phyloP scores from a whole-genome alignment of 2,113 vertebrate genomes.

The Bos indicus region DNA sequence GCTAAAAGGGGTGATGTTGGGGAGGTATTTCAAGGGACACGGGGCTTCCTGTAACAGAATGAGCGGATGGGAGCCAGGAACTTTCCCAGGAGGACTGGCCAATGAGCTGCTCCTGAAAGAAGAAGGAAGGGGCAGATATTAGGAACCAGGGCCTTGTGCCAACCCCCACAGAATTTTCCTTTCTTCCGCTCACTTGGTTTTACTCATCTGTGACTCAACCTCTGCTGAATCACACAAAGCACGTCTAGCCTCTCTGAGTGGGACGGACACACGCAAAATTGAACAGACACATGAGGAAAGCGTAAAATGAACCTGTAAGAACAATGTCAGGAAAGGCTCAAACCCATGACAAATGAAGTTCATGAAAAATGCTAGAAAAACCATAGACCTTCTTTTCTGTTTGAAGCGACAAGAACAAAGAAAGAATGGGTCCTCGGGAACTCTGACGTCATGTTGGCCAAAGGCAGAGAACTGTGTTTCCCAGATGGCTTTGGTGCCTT shows the following conservation, averaged over 20 bases:
- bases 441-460: background rate
- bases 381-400: background rate
- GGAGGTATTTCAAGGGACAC: background rate
- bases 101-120: background rate
- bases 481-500: background rate
- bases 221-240: background rate
- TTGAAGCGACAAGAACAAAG: background rate
- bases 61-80: background rate
- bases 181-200: background rate
- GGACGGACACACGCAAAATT: background rate
- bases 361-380: background rate
- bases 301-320: background rate
- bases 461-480: background rate
- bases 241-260: background rate
- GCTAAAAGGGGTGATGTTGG: background rate
- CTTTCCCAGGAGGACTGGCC: background rate
- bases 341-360: background rate
- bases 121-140: background rate
- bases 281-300: background rate
- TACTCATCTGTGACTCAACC: background rate
- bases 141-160: background rate
- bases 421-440: background rate
- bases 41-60: background rate
- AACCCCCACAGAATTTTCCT: accelerated
- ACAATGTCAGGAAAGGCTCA: constrained; percentile 29